Percentiles rank a stretch among this genome's conserved stretches.
Evolutionary conservation across 2,797 vertebrate species (phyloP).

Genomic region (Hippopotamyrus pictus): DNA sequence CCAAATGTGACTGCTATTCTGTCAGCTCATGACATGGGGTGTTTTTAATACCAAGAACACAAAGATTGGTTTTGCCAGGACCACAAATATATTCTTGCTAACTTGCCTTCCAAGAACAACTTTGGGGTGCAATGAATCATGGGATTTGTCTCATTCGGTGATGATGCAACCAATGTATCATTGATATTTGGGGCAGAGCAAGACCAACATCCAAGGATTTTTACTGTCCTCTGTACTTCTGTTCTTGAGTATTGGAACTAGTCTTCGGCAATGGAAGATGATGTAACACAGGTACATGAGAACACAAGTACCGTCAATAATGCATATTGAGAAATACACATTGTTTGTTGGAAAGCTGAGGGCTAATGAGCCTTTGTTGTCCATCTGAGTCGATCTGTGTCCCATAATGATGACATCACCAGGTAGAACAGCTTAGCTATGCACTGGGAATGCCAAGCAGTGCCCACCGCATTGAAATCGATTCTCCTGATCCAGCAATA

Average conservation of each 20-base stretch:
- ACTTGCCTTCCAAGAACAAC: not conserved
- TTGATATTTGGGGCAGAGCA: not conserved
- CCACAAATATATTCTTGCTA: too few species aligned
- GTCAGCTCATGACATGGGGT: not conserved
- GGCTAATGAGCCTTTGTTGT: constrained; percentile 47
- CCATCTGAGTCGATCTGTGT: constrained; percentile 45
- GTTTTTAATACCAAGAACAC: not conserved
- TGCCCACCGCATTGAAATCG: constrained; percentile 30
- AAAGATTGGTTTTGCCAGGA: too few species aligned
- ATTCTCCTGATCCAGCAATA: constrained; percentile 16
- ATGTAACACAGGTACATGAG: not conserved
- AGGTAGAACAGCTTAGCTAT: not conserved
- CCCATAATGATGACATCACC: not conserved
- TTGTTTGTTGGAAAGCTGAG: not conserved
- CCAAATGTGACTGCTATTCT: not conserved
- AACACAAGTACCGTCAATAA: not conserved
- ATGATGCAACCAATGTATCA: not conserved
- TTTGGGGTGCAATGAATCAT: not conserved
- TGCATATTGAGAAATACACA: not conserved
- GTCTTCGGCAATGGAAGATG: not conserved
- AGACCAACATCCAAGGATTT: not conserved
- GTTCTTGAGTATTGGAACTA: not conserved
- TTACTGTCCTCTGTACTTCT: not conserved
- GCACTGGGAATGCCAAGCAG: not conserved
- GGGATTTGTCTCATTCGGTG: not conserved